Conservation (phyloP, 2,797 vertebrate genomes). For the Cuculus canorus region DNA sequence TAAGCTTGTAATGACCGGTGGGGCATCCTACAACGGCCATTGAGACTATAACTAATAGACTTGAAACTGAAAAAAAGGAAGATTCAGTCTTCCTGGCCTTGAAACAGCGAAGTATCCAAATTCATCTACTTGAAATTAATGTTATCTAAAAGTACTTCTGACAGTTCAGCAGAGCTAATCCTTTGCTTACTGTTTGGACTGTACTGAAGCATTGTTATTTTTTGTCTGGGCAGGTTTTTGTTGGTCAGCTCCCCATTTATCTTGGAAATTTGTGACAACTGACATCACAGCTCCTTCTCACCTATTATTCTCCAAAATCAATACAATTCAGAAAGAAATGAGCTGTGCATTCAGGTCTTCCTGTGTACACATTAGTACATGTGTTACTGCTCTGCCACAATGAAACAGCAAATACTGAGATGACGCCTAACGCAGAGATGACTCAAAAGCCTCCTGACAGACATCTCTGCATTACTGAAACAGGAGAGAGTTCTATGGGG, state of each 20-base stretch:
- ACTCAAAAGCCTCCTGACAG: not conserved
- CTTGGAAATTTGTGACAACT: not conserved
- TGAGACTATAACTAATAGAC: not conserved
- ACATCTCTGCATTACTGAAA: not conserved
- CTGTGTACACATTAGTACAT: not conserved
- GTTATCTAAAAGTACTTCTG: not conserved
- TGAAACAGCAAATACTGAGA: not conserved
- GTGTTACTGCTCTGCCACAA: not conserved
- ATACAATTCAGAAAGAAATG: not conserved
- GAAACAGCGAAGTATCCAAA: not conserved
- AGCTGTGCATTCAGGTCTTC: not conserved
- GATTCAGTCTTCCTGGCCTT: not conserved
- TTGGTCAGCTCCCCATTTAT: not conserved
- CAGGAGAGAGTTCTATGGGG: not conserved
- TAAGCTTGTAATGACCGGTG: not conserved
- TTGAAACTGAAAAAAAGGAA: not conserved
- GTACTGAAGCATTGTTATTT: not conserved
- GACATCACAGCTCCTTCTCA: not conserved
- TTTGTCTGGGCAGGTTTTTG: not conserved
- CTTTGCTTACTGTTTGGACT: not conserved
- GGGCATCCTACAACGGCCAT: not conserved
- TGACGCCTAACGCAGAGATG: not conserved
- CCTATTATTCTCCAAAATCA: not conserved
- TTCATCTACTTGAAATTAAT: not conserved
- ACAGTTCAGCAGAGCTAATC: not conserved